phyloP scores from a whole-genome alignment of 2,797 vertebrate genomes.

The Phrynocephalus forsythii region DNA sequence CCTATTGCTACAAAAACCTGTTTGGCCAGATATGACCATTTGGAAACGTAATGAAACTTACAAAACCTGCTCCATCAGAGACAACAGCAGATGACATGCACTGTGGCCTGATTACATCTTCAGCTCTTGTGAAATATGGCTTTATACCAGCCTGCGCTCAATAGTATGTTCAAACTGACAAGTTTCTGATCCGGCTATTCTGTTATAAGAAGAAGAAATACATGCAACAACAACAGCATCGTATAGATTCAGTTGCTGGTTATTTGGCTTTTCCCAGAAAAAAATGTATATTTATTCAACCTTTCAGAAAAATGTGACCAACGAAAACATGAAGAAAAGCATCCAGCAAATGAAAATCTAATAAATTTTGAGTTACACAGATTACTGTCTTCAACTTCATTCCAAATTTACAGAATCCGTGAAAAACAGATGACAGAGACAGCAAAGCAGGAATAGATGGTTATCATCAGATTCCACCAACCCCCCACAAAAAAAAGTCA shows the following conservation, averaged over 20 bases:
- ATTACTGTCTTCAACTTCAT: not conserved
- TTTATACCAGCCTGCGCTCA: not conserved
- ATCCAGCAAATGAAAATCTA: not conserved
- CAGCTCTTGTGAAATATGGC: not conserved
- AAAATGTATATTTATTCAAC: not conserved
- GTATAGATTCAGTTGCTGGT: not conserved
- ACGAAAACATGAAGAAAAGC: not conserved
- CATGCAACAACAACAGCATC: not conserved
- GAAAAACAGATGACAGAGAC: not conserved
- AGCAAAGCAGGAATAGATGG: not conserved
- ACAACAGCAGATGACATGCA: not conserved
- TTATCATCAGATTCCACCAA: too few relatives aligned
- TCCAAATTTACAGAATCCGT: conserved; percentile 1
- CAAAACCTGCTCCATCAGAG: not conserved
- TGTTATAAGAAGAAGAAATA: not conserved
- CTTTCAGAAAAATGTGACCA: not conserved
- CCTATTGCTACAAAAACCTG: conserved; percentile 1
- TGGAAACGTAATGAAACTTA: not conserved
- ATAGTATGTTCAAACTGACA: not conserved
- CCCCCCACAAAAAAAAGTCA: not conserved
- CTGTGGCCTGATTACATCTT: not conserved
- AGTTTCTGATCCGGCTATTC: not conserved
- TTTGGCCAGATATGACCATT: not conserved
- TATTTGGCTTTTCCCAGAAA: not conserved
- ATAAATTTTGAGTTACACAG: not conserved